Base-by-base conservation (phyloP, 2,113 vertebrate genomes). In the Gobio gobio region DNA sequence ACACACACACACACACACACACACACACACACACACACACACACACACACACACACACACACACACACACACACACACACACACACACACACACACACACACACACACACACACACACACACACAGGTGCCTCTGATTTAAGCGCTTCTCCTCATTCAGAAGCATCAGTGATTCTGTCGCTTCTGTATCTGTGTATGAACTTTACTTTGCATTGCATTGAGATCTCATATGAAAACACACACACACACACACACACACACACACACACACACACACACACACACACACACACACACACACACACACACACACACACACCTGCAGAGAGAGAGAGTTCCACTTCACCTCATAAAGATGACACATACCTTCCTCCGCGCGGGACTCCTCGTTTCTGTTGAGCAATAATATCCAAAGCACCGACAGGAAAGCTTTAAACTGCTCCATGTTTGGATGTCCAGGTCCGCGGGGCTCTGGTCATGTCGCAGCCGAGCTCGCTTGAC, bases 391-490 rank as follows among this genome's bases (percentile, higher is more conserved):
- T 78, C 83, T 76, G 59, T 89, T 91, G 87, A 94, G 89, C 83
- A 92, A 45, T 93, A 95, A 93, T 89, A 95, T 95, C 95, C 95
- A 94, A 89, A 94, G 89, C 85, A 95, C 24, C 88, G 90, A 87
- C 4, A 16, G 49, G 49, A 68, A 89, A 22, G 92, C 90, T 86
- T 90, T 92, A 91, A 87, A 90, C 86, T 89, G 92, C 93, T 94
- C 94, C 95, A 95, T 95, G 90, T 92, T 94, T 89, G 83, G 90
- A 64, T 91, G 88, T 49, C 78, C 91, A 90, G 91, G 86, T 90
- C 87, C 85, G 92, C 93, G 92, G 87, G 87, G 86, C 90, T 93
- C 89, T 94, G 86, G 87, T 93, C 94, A 94, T 95, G 89, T 89
- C 94, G 91, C 89, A 93, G 90, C 91, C 83, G 49, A 73, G 6